Evolutionary conservation across 2,113 vertebrate genomes (phyloP), one percentile per base, ranked within the genome.

Genomic region (Boulengeromyrus knoepffleri): DNA sequence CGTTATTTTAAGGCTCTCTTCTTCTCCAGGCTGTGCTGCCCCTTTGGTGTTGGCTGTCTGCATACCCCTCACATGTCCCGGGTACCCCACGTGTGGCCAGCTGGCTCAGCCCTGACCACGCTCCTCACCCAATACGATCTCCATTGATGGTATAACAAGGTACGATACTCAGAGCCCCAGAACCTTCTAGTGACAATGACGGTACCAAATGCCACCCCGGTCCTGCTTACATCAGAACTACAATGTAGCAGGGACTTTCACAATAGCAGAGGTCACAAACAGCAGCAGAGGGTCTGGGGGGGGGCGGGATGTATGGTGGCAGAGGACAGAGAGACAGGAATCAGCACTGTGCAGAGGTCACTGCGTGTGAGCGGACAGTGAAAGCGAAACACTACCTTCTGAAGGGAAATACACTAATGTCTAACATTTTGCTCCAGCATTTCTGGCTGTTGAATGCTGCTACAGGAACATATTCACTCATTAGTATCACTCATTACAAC

Each of bases 311-410:
- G 62, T 31, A 31, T 4, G 62, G 62, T 19, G 74, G 17, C 6
- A 45, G 45, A 47, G 39, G 24, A 85, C 42, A 9, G 8, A 24
- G 80, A 47, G 19, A 27, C 42, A 10, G 42, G 39, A n/a, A 21
- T 46, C 83, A 45, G 39, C 83, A 47, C 7, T 24, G 21, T 27
- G 39, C 8, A 13, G 50, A 91, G 94, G 93, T 94, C 94, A 93
- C 89, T 66, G 88, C 91, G 88, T 91, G 91, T 93, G 91, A 91
- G 92, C 92, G 92, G 47, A 21, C 80, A 90, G 86, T 92, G 93
- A 94, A 56, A 91, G 91, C 3, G 31, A 85, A 46, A n/a, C 5
- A 5, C 10, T 1, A 27, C 24, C 46, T n/a, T 15, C n/a, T n/a
- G 45, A 7, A 85, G 10, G 9, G 21, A 31, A 27, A 12, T 21